A percentile compares a stretch with the other conserved stretches of the same genome.
Conservation (phyloP, 2,113 vertebrate genomes). For the Chinchilla lanigera region DNA sequence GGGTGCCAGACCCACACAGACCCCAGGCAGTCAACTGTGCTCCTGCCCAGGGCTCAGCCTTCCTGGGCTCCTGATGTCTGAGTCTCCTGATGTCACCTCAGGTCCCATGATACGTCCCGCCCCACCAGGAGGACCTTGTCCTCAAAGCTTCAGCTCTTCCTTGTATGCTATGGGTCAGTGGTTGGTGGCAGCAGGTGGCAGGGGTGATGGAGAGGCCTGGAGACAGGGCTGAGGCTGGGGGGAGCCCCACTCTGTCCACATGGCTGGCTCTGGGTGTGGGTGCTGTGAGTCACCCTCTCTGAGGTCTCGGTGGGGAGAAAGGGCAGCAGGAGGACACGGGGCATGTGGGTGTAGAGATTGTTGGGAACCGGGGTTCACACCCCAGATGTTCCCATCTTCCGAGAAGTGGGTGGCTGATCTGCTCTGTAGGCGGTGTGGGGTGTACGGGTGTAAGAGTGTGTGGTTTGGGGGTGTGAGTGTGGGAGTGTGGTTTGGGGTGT, state of each 20-base stretch:
- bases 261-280: conserved; percentile 49
- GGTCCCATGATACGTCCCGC: conserved; percentile 68
- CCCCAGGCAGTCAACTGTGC: background rate
- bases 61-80: conserved; percentile 49
- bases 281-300: conserved; percentile 65
- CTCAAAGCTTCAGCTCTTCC: conserved; percentile 68
- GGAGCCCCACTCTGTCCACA: background rate
- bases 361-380: conserved; percentile 10
- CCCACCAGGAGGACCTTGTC: conserved; percentile 50
- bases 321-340: background rate
- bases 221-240: background rate
- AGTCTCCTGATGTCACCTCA: conserved; percentile 67
- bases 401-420: conserved; percentile 6
- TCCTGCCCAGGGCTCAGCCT: conserved; percentile 11
- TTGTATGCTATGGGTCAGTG: background rate
- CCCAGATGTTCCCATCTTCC: conserved; percentile 14
- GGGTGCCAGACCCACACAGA: background rate
- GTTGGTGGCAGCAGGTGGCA: conserved; percentile 31
- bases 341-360: conserved; percentile 48
- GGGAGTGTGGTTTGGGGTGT: background rate
- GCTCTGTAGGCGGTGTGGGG: background rate
- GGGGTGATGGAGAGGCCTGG: background rate
- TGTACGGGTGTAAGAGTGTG: background rate
- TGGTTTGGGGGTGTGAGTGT: background rate
- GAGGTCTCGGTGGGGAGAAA: conserved; percentile 27